A percentile compares a stretch with the other conserved stretches of the same genome.
These are phyloP conservation scores for Pissodes strobi DNA, from an alignment of 1,140 invertebrate genomes.

Conservation along the genomic window DNA sequence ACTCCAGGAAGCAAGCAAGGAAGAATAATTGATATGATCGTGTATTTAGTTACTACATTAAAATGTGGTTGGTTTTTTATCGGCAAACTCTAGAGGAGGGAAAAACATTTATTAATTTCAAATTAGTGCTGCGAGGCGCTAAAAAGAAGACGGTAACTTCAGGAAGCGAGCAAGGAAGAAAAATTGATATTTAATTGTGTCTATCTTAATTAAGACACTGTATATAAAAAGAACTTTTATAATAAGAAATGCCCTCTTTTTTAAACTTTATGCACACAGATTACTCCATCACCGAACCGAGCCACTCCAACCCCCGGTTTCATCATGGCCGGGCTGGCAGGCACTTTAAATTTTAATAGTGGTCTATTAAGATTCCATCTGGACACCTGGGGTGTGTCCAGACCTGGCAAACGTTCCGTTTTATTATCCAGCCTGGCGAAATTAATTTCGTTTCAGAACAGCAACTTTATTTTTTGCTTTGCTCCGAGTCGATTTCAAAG, in stretches of 20 bases:
- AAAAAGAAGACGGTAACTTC: no score
- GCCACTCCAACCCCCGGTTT: not conserved
- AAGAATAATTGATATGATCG: no score
- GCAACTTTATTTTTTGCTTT: not conserved
- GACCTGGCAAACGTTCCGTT: slow-evolving; percentile 2
- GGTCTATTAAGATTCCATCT: slow-evolving; percentile 36
- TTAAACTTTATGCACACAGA: not conserved
- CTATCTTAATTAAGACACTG: no score
- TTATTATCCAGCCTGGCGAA: not conserved
- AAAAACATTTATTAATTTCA: no score
- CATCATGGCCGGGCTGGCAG: not conserved
- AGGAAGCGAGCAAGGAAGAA: no score
- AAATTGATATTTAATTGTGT: no score
- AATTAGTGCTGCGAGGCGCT: no score
- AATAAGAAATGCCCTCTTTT: not conserved
- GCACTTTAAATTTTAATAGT: slow-evolving; percentile 31
- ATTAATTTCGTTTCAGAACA: not conserved
- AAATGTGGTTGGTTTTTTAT: no score
- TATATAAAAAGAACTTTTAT: not conserved
- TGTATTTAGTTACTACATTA: no score
- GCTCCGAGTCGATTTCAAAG: not conserved
- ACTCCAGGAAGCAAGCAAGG: no score
- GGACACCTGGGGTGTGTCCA: slow-evolving; percentile 36
- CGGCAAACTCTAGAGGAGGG: no score
- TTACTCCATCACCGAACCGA: not conserved